Evolutionary conservation across 2,888 invertebrate species (phyloP), one percentile per base, ranked within the genome.

Genomic region (Eupithecia exiguata): DNA sequence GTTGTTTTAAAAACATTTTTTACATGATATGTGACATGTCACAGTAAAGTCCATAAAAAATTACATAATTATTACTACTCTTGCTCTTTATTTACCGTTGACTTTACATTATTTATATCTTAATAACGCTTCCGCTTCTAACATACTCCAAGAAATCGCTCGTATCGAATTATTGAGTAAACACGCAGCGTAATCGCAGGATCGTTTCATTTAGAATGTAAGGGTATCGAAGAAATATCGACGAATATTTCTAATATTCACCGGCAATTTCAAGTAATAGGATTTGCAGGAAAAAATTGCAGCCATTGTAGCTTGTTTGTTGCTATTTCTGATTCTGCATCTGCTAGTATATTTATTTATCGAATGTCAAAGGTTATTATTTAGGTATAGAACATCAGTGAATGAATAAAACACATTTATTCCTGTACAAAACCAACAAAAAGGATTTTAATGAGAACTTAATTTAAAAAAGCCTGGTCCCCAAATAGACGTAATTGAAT

Each of bases 81-180:
- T n/a, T n/a, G n/a, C 49, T 49, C 9, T n/a, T n/a, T 49, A n/a
- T n/a, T 53, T 53, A 53, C 21, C n/a, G 10, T 4, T n/a, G 21
- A 53, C n/a, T 21, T 2, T 10, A 49, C 21, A 21, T 53, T 53
- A 53, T 21, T 53, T 40, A 25, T 1, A 14, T 30, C 38, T 7
- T 9, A 5, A 30, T 69, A 71, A 79, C 87, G 89, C 87, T 75
- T n/a, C 14, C 81, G 70, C 86, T 79, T 67, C 21, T 84, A 4
- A 21, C 80, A 88, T 85, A 68, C 2, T 69, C 62, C 80, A 81
- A 79, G 82, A 83, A 81, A 77, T 83, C 78, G 79, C 86, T 88
- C 90, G 89, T 89, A 92, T 93, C 94, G 93, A 93, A 94, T 94
- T 94, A 94, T 94, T 93, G 92, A 92, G 93, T 93, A 94, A 94